A percentile compares a stretch with the other conserved stretches of the same genome.
These are phyloP conservation scores for Tachuris rubrigastra DNA, from an alignment of 2,113 vertebrate species.

Conservation along the genomic window DNA sequence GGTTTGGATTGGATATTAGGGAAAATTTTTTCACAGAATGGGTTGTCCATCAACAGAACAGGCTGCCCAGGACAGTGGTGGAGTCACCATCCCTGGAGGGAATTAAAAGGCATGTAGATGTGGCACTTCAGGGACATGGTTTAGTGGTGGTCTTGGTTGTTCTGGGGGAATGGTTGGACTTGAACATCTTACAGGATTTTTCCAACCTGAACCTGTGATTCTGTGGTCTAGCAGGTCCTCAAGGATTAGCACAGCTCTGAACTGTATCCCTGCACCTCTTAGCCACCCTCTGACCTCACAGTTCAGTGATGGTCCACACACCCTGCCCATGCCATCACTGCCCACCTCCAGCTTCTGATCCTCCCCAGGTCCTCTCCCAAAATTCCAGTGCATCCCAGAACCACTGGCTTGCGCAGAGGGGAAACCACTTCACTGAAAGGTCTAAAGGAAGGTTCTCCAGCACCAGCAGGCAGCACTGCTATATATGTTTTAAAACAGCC, in stretches of 20 bases:
- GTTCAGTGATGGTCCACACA: accelerated
- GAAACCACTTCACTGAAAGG: background rate
- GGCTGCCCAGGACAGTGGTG: background rate
- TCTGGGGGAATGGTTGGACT: background rate
- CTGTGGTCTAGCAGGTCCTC: background rate
- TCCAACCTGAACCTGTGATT: background rate
- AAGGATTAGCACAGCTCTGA: background rate
- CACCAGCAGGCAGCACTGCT: background rate
- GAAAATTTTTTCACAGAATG: background rate
- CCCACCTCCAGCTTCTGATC: background rate
- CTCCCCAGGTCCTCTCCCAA: background rate
- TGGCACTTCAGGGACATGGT: background rate
- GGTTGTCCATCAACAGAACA: background rate
- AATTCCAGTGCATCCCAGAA: background rate
- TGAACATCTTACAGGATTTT: background rate
- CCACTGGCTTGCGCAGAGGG: background rate
- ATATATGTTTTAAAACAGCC: background rate
- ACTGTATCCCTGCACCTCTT: background rate
- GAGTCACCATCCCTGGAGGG: background rate
- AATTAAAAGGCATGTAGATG: background rate
- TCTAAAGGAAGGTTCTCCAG: background rate
- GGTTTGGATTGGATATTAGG: background rate
- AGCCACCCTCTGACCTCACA: accelerated
- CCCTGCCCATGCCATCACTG: background rate
- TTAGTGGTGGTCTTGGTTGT: background rate